phyloP scores from a whole-genome alignment of 2,888 invertebrate species.

The Dione juno region DNA sequence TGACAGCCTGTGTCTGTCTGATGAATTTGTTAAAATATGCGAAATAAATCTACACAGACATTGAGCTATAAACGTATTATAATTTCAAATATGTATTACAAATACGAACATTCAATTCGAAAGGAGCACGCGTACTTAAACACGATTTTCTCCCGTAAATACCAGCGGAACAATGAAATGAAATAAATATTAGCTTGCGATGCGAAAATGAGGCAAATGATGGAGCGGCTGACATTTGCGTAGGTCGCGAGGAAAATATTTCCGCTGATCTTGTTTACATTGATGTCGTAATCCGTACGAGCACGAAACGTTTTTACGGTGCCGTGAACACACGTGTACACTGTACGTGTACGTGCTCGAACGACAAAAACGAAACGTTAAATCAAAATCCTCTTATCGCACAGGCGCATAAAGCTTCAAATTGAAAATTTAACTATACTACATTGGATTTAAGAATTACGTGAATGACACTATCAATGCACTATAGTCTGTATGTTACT shows the following conservation, averaged over 20 bases:
- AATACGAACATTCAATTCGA: not conserved
- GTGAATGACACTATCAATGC: not conserved
- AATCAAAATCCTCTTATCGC: constrained; percentile 75
- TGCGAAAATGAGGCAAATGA: constrained; percentile 58
- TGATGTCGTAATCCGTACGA: constrained; percentile 67
- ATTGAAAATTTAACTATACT: constrained; percentile 59
- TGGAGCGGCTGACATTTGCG: constrained; percentile 49
- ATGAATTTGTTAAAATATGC: not conserved
- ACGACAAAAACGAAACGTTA: constrained; percentile 43
- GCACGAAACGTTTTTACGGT: constrained; percentile 60
- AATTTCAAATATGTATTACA: not conserved
- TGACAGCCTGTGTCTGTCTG: not conserved
- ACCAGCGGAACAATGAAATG: constrained; percentile 70
- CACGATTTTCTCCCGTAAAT: constrained; percentile 45
- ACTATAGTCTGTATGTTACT: not conserved
- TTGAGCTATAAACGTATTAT: not conserved
- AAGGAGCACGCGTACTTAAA: constrained; percentile 45
- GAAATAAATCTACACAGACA: not conserved
- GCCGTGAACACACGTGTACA: constrained; percentile 58
- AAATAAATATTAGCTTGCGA: constrained; percentile 70
- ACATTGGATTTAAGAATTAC: constrained; percentile 11
- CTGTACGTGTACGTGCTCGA: constrained; percentile 41
- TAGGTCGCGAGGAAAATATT: constrained; percentile 70
- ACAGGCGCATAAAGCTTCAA: constrained; percentile 69
- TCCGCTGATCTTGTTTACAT: constrained; percentile 73